A percentile compares a stretch with the other conserved stretches of the same genome.
Evolutionary conservation across 2,888 invertebrate species (phyloP).

Genomic region (Chydorus sphaericus): DNA sequence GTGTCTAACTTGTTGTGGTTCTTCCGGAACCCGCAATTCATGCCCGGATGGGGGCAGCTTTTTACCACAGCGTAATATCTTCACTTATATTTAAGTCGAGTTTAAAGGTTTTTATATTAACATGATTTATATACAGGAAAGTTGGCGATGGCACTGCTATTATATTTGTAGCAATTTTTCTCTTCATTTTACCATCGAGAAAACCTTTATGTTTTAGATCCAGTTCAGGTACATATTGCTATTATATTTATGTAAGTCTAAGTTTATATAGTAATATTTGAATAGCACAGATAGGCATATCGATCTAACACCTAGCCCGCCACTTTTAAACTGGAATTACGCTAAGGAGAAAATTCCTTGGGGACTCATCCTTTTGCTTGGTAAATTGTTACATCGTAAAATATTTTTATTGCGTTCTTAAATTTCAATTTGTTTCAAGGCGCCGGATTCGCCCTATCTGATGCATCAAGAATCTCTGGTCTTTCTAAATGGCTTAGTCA

Average conservation of each 20-base stretch:
- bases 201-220: no score
- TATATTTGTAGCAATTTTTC: slow-evolving; percentile 29
- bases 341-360: slow-evolving; percentile 76
- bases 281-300: not conserved
- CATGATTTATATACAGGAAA: not conserved
- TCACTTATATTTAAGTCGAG: no score
- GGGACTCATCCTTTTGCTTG: slow-evolving; percentile 73
- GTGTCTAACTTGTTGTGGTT: slow-evolving; percentile 72
- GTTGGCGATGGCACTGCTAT: slow-evolving; percentile 21
- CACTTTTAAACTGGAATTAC: slow-evolving; percentile 68
- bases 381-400: slow-evolving; percentile 27
- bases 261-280: no score
- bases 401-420: no score
- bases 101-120: no score
- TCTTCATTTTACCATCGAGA: slow-evolving; percentile 35
- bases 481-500: slow-evolving; percentile 60
- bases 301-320: slow-evolving; percentile 43
- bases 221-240: no score
- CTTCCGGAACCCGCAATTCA: slow-evolving; percentile 73
- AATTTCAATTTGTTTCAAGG: no score
- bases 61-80: no score
- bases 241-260: no score
- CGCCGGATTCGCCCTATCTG: slow-evolving; percentile 81
- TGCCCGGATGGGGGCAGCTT: slow-evolving; percentile 67
- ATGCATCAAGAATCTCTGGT: slow-evolving; percentile 63